Evolutionary conservation across 1,140 invertebrate species (phyloP).

Genomic region (Bombus ignitus): DNA sequence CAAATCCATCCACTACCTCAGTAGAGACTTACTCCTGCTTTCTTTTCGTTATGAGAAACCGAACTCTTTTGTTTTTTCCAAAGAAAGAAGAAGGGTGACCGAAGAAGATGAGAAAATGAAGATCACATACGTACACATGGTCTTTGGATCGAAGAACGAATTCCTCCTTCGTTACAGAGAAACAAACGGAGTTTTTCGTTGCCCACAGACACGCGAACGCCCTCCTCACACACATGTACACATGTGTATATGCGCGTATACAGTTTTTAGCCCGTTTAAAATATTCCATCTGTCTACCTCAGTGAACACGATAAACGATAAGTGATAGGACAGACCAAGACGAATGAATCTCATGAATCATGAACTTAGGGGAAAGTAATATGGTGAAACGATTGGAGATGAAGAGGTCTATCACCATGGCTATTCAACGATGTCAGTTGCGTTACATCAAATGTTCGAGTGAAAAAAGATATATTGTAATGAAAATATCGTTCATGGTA

Average conservation of each 20-base stretch:
- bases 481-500: not conserved
- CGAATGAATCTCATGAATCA: slow-evolving; percentile 60
- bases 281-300: slow-evolving; percentile 81
- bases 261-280: slow-evolving; percentile 24
- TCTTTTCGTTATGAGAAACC: slow-evolving; percentile 25
- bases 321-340: slow-evolving; percentile 67
- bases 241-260: slow-evolving; percentile 15
- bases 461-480: not conserved
- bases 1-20: slow-evolving; percentile 57
- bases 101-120: not conserved
- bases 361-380: not conserved
- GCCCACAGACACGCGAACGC: not conserved
- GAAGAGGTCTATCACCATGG: not conserved
- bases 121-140: not conserved
- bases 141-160: not conserved
- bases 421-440: not conserved
- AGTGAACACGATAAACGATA: slow-evolving; percentile 78
- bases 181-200: slow-evolving; percentile 1
- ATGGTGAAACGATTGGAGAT: not conserved
- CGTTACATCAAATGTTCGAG: not conserved
- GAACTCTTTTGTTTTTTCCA: slow-evolving; percentile 25
- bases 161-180: not conserved
- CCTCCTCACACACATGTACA: slow-evolving; percentile 7
- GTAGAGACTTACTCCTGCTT: slow-evolving; percentile 45
- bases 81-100: slow-evolving; percentile 22